Evolutionary conservation across 2,113 vertebrate species (phyloP), one percentile per base, ranked within the genome.

Genomic region (Paradoxurus hermaphroditus): DNA sequence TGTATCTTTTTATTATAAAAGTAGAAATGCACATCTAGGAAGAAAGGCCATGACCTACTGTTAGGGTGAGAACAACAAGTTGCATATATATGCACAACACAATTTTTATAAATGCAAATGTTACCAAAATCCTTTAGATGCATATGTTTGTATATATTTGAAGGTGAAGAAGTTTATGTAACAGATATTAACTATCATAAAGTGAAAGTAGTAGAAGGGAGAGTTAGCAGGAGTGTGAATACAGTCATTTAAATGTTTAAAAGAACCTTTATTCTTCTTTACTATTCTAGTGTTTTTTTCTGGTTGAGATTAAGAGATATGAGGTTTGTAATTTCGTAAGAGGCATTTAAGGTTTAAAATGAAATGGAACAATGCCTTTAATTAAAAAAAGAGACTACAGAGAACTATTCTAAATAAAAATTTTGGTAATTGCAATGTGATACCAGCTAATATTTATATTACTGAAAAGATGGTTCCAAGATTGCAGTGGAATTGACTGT

Each of bases 401-500:
- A 93, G 81, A 92, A 49, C 13, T 77, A n/a, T 59, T 87, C 29
- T 85, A 87, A 93, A 89, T 92, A 63, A 56, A 78, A 87, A 34
- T 29, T 44, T 27, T 59, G 13, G 59, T 73, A 29, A 25, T 77
- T 68, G 56, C 51, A 70, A 68, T 79, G 6, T 41, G n/a, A 94
- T 62, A 63, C 7, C 4, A 68, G 25, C 14, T 78, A 51, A 82
- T 14, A 44, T 92, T 95, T 88, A 6, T 91, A 36, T 72, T 93
- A n/a, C 44, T 73, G 34, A 68, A 75, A 77, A 15, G 36, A 36
- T 75, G 72, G 44, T 9, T 91, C 49, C 13, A 70, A 68, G 51
- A 41, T 13, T 49, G 16, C 72, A 56, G 5, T 53, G 78, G 67
- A 94, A 51, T 88, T 62, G 75, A n/a, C 18, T 44, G 1, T 77